Percentiles rank a stretch among this genome's conserved stretches.
These are phyloP conservation scores for Tinea trinotella DNA, from an alignment of 2,888 invertebrate species.

Conservation along the genomic window DNA sequence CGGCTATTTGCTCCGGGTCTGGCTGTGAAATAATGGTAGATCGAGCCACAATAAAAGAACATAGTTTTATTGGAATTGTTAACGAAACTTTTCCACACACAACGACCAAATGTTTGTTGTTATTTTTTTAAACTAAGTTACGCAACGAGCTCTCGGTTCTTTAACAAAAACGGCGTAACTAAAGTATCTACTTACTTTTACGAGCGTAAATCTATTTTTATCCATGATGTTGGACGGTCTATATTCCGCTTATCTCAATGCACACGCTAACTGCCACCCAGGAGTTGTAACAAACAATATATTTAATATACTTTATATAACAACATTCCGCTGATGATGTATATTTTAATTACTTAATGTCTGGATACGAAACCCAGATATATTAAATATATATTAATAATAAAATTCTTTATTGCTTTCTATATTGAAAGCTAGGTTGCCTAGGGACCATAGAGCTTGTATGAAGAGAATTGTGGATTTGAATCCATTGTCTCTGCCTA, in stretches of 20 bases:
- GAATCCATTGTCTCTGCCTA: no score
- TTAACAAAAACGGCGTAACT: background rate
- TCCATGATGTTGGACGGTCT: conserved; percentile 56
- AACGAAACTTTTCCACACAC: background rate
- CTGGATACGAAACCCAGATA: no score
- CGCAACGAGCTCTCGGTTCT: background rate
- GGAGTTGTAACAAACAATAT: background rate
- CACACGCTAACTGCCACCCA: conserved; percentile 21
- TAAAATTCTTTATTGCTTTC: no score
- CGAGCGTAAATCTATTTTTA: conserved; percentile 53
- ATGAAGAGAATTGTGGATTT: no score
- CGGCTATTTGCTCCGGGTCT: no score
- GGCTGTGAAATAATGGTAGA: no score
- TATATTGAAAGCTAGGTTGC: no score
- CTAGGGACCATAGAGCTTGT: no score
- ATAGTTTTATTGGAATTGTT: background rate
- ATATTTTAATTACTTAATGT: no score
- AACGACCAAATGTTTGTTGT: background rate
- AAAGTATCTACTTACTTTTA: background rate
- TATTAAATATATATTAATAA: no score
- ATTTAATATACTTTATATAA: background rate
- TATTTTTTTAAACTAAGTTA: background rate
- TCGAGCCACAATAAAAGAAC: no score
- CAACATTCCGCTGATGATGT: no score
- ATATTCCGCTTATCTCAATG: conserved; percentile 62